phyloP scores from a whole-genome alignment of 2,888 invertebrate genomes.

The Andrena fulva region DNA sequence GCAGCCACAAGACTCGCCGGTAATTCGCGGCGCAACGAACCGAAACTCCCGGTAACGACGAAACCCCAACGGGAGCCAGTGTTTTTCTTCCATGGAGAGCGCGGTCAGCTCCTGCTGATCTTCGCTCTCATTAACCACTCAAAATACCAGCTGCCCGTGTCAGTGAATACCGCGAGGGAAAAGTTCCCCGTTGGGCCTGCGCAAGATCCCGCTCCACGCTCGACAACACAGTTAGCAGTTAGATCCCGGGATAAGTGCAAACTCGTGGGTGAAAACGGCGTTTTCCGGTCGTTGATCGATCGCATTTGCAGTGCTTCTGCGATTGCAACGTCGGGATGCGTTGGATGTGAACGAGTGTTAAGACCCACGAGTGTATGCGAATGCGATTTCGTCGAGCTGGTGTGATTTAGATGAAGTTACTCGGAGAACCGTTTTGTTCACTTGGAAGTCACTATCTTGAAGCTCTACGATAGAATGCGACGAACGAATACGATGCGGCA shows the following conservation, averaged over 20 bases:
- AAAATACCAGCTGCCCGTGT: not conserved
- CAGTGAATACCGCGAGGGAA: slow-evolving; percentile 1
- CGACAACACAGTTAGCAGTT: slow-evolving; percentile 37
- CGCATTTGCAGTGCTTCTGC: slow-evolving; percentile 1
- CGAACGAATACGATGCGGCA: not conserved
- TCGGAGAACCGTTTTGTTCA: not conserved
- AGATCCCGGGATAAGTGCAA: slow-evolving; percentile 14
- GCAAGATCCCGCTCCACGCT: slow-evolving; percentile 16
- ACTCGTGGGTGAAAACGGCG: slow-evolving; percentile 21
- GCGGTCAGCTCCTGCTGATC: not conserved
- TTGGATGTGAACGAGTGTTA: slow-evolving; percentile 3
- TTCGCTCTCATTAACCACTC: slow-evolving; percentile 17
- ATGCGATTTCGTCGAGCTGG: no score
- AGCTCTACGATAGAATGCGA: not conserved
- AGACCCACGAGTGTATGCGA: not conserved
- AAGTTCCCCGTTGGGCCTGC: not conserved
- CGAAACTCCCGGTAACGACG: not conserved
- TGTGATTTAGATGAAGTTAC: not conserved
- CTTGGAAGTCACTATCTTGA: not conserved
- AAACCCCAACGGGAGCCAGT: not conserved
- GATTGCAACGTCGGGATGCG: not conserved
- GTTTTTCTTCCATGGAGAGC: not conserved
- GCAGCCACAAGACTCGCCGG: not conserved
- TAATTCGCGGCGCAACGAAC: not conserved
- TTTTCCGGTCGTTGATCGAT: slow-evolving; percentile 29